Evolutionary conservation across 2,888 invertebrate species (phyloP).

Genomic region (Parasteatoda lunata): DNA sequence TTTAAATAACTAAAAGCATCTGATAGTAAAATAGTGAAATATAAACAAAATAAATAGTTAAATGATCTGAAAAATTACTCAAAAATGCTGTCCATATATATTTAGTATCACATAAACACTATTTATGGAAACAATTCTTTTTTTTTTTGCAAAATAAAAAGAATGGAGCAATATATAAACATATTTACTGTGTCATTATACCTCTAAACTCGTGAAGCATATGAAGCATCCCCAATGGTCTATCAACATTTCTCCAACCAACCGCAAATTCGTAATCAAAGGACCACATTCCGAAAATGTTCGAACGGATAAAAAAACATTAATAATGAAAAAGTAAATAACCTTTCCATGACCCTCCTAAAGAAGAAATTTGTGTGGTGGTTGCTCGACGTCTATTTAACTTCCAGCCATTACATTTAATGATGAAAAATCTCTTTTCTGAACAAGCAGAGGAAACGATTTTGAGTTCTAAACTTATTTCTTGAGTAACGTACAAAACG

Average conservation of each 20-base stretch:
- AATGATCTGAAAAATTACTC: too few relatives aligned
- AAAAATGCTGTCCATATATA: too few relatives aligned
- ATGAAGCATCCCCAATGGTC: constrained; percentile 45
- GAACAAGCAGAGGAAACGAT: constrained; percentile 37
- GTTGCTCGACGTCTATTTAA: constrained; percentile 41
- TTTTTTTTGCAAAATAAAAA: too few relatives aligned
- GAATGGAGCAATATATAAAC: too few relatives aligned
- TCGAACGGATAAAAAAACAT: constrained; percentile 15
- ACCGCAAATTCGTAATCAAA: constrained; percentile 58
- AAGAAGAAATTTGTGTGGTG: constrained; percentile 47
- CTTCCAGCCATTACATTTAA: constrained; percentile 60
- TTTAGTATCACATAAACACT: too few relatives aligned
- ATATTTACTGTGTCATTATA: background rate
- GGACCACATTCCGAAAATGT: constrained; percentile 12
- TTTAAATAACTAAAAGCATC: too few relatives aligned
- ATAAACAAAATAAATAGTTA: too few relatives aligned
- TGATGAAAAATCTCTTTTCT: constrained; percentile 59
- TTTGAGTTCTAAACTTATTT: constrained; percentile 54
- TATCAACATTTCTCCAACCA: constrained; percentile 48
- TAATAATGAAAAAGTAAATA: constrained; percentile 59
- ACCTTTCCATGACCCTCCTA: constrained; percentile 50
- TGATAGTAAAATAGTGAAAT: too few relatives aligned
- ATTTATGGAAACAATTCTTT: too few relatives aligned
- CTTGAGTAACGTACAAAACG: constrained; percentile 25
- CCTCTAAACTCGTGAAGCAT: background rate